Percentiles rank a stretch among this genome's conserved stretches.
These are phyloP conservation scores for Microtus ochrogaster DNA, from an alignment of 2,113 vertebrate genomes.

Conservation along the genomic window DNA sequence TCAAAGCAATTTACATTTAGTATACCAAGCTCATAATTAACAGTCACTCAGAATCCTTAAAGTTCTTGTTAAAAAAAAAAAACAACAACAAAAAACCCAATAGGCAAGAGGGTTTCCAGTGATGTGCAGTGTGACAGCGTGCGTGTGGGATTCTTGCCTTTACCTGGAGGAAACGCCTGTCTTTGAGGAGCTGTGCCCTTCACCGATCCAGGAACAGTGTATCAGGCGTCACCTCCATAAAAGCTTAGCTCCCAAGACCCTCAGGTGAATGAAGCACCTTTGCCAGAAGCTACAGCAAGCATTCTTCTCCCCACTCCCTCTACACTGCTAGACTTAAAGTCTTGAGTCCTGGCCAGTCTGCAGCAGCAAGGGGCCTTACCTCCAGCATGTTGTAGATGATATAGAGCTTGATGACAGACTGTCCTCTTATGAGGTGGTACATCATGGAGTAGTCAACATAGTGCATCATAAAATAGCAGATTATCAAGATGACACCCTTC, in stretches of 20 bases:
- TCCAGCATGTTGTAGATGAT: slow-evolving; percentile 99
- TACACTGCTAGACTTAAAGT: not conserved
- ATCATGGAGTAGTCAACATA: slow-evolving; percentile 99
- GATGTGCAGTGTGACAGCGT: not conserved
- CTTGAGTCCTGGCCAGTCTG: not conserved
- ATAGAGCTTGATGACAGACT: slow-evolving; percentile 99
- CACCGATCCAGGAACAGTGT: not conserved
- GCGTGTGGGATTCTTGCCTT: not conserved
- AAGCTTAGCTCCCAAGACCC: not conserved
- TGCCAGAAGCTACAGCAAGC: not conserved
- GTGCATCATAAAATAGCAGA: slow-evolving; percentile 98
- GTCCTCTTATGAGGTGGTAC: slow-evolving; percentile 98
- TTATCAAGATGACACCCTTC: slow-evolving; percentile 95
- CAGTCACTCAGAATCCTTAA: not conserved
- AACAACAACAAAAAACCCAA: not conserved
- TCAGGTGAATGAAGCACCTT: not conserved
- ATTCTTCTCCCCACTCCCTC: not conserved
- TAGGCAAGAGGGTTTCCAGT: not conserved
- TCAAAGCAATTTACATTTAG: slow-evolving; percentile 30
- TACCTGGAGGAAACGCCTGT: not conserved
- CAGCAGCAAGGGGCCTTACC: slow-evolving; percentile 85
- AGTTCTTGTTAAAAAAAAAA: not conserved
- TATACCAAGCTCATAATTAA: not conserved
- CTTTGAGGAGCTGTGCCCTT: not conserved
- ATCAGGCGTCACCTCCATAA: not conserved